Conservation (phyloP, 2,797 vertebrate genomes). For the Anabas testudineus region DNA sequence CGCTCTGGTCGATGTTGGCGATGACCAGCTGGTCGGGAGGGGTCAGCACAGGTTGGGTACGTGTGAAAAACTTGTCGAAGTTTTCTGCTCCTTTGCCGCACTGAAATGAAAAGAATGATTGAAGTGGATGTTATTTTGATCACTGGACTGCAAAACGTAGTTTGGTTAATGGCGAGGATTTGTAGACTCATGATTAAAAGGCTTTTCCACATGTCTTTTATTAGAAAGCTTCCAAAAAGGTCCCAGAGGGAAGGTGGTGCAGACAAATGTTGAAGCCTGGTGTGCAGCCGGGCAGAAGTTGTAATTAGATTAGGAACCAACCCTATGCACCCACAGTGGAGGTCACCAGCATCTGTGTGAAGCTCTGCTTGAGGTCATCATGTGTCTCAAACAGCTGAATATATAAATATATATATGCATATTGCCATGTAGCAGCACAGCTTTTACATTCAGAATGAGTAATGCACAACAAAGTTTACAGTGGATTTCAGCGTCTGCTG, state of each 20-base stretch:
- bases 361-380: conserved; percentile 25
- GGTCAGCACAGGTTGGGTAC: conserved; percentile 95
- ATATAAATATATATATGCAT: conserved; percentile 8
- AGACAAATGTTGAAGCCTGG: conserved; percentile 27
- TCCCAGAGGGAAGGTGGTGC: conserved; percentile 46
- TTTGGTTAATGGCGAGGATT: neutral
- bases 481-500: conserved; percentile 27
- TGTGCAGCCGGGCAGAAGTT: conserved; percentile 55
- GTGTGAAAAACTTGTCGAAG: conserved; percentile 99
- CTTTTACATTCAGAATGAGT: conserved; percentile 5
- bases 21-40: conserved; percentile 98
- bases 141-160: neutral
- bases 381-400: conserved; percentile 34
- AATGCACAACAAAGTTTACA: conserved; percentile 1
- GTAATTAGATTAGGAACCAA: conserved; percentile 64
- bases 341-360: conserved; percentile 52
- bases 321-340: conserved; percentile 44
- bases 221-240: conserved; percentile 39
- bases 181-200: conserved; percentile 11
- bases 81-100: conserved; percentile 98
- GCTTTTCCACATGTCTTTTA: conserved; percentile 38
- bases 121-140: conserved; percentile 17
- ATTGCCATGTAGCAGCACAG: neutral
- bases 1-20: conserved; percentile 97
- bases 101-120: conserved; percentile 75